Base-by-base conservation (phyloP, 2,113 vertebrate species). In the Malurus elegans region DNA sequence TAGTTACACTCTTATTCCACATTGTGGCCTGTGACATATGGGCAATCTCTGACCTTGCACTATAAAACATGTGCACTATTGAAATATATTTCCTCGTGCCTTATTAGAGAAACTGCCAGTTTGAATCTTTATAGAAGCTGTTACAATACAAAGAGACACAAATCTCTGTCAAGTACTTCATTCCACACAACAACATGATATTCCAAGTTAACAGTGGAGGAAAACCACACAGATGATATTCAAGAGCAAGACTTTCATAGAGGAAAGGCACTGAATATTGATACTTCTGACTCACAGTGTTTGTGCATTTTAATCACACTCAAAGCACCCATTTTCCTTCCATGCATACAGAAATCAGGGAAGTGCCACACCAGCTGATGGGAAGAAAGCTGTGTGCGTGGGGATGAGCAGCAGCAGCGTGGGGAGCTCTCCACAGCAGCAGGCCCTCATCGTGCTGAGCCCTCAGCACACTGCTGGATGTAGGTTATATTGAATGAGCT, bases 391-490 rank as follows among this genome's bases (percentile, higher is more conserved):
- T 31, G 4, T 2, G 2, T 47, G 51, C 2, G 0, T 0, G 4
- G 40, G 24, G 40, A 45, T 19, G n/a, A 71, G 40, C 24, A 61
- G 57, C 32, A 36, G 28, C 44, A 26, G 8, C 2, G 4, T 3
- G 21, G 47, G 75, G 29, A 71, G 16, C 4, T 0, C 72, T 53
- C 21, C 3, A 3, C 5, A 15, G 32, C 64, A 61, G 45, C 2
- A 2, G 38, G 14, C 9, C 8, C 13, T 42, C 38, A 20, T 38
- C 0, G 0, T 34, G 36, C 65, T 72, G n/a, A 64, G 36, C 26
- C n/a, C 45, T 10, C 34, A 34, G 32, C 4, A 5, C 0, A 0
- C 17, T 6, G 1, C 17, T 12, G 1, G 28, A 13, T 36, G 36
- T 3, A 9, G 29, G 13, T 54, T 66, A 40, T 21, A 38, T 24